Percentiles rank a stretch among this genome's conserved stretches.
phyloP scores from a whole-genome alignment of 1,140 invertebrate species.

The Phocides pigmalion region DNA sequence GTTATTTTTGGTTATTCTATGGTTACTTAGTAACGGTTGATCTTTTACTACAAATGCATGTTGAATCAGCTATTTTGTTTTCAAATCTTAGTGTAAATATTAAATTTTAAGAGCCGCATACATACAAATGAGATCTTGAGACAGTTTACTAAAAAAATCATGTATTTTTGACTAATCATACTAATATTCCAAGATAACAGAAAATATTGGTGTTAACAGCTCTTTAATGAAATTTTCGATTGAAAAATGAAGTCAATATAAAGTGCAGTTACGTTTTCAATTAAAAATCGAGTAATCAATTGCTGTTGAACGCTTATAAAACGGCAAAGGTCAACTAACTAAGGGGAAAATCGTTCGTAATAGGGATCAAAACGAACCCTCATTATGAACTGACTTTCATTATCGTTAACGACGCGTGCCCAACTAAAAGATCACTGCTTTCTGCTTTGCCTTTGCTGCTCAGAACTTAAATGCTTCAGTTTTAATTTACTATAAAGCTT shows the following conservation, averaged over 20 bases:
- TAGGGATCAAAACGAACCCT: constrained; percentile 7
- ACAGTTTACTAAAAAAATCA: not conserved
- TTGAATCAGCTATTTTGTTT: not conserved
- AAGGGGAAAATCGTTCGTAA: constrained; percentile 4
- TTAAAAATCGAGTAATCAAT: not conserved
- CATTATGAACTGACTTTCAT: constrained; percentile 11
- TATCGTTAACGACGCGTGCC: constrained; percentile 12
- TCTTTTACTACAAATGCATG: not conserved
- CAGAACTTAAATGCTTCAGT: too few species aligned
- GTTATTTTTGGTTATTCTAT: constrained; percentile 17
- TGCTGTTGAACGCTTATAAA: not conserved
- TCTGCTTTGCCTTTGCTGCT: not conserved
- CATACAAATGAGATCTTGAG: too few species aligned
- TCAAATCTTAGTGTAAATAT: not conserved
- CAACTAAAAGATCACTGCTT: not conserved
- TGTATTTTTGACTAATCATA: too few species aligned
- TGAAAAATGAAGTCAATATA: too few species aligned
- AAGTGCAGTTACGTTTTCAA: too few species aligned
- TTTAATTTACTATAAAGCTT: too few species aligned
- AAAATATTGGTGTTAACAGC: too few species aligned
- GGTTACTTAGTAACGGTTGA: constrained; percentile 7
- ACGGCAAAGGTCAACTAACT: not conserved
- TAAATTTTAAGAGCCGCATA: too few species aligned
- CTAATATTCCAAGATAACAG: too few species aligned
- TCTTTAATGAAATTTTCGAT: too few species aligned